Base-by-base conservation (phyloP, 2,113 vertebrate species). In the Rhadina sibilatrix region DNA sequence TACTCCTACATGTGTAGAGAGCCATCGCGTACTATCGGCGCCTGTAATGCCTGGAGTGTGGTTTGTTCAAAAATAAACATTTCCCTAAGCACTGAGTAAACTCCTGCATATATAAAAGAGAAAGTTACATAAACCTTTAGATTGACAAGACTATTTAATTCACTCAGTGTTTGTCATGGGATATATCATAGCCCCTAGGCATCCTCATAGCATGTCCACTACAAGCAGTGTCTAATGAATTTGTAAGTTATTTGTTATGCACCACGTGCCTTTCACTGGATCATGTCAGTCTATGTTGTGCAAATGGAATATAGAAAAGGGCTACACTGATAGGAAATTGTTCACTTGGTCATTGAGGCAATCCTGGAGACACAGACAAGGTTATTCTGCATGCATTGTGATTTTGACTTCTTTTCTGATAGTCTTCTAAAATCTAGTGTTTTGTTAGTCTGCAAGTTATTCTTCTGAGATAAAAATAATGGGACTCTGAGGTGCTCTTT, bases 11-110 rank as follows among this genome's bases (percentile, higher is more conserved):
- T 15, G 35, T 63, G 40, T 57, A 60, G 47, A 70, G 24, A 69
- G 33, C 6, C 68, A 63, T 65, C 2, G 3, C 0, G 0, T 66
- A 9, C 27, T 66, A 28, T 4, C 31, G 47, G 35, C 66, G 40
- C 30, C 33, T 33, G 24, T 19, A 79, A 27, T 50, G 56, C 52
- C 47, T 30, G 12, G 16, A 37, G 23, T 30, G 33, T 46, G 1
- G 11, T 69, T 83, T 72, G 35, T 30, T 85, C 15, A 46, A 60
- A 87, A 78, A 87, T 23, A 61, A 5, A 5, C 6, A 11, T 59
- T 74, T 86, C 70, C 54, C 54, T 61, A 52, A 47, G 30, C 44
- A 30, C n/a, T 14, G 46, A 71, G 44, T 50, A 84, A 87, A 87
- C 49, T 16, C 54, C 40, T 66, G 16, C 8, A 12, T 42, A 10